These are phyloP conservation scores for Vanacampus margaritifer DNA, from an alignment of 2,113 vertebrate species.

Conservation along the genomic window DNA sequence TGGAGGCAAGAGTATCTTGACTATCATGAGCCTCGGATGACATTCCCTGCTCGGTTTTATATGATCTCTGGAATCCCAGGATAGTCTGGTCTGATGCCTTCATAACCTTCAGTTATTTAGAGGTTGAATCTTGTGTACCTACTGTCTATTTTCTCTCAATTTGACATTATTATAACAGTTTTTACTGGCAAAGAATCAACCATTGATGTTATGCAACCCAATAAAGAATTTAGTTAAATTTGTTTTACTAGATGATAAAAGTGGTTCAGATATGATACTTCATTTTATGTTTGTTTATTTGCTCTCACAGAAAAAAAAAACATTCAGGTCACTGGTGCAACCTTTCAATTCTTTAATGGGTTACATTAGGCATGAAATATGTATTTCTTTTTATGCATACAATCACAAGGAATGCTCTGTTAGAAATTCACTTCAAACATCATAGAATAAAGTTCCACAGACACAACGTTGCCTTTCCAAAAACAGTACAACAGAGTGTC, in stretches of 20 bases:
- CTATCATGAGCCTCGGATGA: constrained; percentile 33
- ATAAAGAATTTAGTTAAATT: too few species aligned
- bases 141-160: constrained; percentile 10
- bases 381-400: neutral
- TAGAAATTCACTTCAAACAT: constrained; percentile 56
- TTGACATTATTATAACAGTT: constrained; percentile 13
- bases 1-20: constrained; percentile 24
- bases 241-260: too few species aligned
- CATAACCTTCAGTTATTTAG: constrained; percentile 51
- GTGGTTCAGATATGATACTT: too few species aligned
- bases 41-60: constrained; percentile 34
- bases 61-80: constrained; percentile 32
- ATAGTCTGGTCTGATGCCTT: constrained; percentile 47
- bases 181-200: constrained; percentile 6
- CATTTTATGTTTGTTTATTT: too few species aligned
- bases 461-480: constrained; percentile 36
- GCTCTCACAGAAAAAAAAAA: too few species aligned
- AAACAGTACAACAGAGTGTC: constrained; percentile 64
- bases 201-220: neutral
- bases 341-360: too few species aligned
- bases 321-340: too few species aligned
- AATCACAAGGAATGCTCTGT: neutral
- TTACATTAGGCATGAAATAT: too few species aligned
- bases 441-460: constrained; percentile 48
- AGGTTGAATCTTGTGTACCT: constrained; percentile 33